Evolutionary conservation across 2,113 vertebrate species (phyloP).

Genomic region (Hypanus sabinus): DNA sequence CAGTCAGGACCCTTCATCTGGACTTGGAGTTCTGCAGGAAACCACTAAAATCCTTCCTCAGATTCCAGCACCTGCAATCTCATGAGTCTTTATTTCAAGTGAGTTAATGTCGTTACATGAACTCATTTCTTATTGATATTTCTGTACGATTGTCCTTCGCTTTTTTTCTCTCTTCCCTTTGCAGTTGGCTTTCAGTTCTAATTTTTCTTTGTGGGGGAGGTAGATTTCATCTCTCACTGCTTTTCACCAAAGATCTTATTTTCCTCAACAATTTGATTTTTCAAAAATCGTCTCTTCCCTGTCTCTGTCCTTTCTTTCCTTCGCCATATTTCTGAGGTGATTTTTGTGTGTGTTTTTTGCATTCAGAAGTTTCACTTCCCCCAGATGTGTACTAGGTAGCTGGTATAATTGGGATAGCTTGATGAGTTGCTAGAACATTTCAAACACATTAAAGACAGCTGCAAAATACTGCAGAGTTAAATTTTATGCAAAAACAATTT

Average conservation of each 20-base stretch:
- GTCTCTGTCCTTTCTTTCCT: neutral
- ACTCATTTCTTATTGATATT: neutral
- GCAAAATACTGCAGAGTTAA: neutral
- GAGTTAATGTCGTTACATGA: neutral
- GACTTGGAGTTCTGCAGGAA: no score
- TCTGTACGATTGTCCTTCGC: neutral
- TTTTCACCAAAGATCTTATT: neutral
- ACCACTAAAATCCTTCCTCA: neutral
- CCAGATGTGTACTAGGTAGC: neutral
- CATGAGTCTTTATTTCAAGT: neutral
- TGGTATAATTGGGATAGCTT: neutral
- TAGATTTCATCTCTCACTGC: neutral
- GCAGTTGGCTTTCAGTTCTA: neutral
- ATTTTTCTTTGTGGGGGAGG: neutral
- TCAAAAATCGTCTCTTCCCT: neutral
- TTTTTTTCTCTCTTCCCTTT: neutral
- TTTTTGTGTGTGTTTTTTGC: neutral
- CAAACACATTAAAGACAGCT: neutral
- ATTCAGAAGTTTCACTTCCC: neutral
- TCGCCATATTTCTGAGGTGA: neutral
- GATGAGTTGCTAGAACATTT: neutral
- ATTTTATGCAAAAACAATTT: neutral
- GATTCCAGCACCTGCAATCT: neutral
- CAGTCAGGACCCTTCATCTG: no score
- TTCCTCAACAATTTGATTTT: neutral